Base-by-base conservation (phyloP, 2,113 vertebrate genomes). In the Tenebrosternarchus preto region DNA sequence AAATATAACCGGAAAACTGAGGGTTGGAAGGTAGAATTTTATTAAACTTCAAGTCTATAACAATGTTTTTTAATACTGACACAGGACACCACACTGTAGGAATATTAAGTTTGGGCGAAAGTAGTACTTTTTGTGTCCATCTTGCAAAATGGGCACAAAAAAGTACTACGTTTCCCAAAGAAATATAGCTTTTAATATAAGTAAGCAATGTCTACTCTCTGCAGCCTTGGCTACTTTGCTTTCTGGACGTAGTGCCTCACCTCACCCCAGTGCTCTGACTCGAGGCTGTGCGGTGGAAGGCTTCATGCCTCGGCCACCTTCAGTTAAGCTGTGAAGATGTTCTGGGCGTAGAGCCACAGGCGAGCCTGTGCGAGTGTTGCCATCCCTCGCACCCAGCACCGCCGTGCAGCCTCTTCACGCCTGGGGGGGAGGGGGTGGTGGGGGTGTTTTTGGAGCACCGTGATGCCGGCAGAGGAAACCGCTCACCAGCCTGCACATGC, bases 251-350 rank as follows among this genome's bases (percentile, higher is more conserved):
- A 74, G 67, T 68, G 36, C 55, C 43, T 53, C 16, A 2, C 36
- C 33, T 46, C 15, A 19, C 31, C 33, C 60, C 27, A 71, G 66
- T 68, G 78, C 78, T 39, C 31, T 78, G 70, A 69, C 75, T 70
- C 31, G 11, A 43, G 70, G 64, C 31, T 22, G 56, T 79, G 66
- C 70, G 56, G 67, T 79, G 77, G 73, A 76, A 24, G n/a, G 76
- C 64, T 84, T 82, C 69, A 71, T 82, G 76, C 71, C 63, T 82
- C 68, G 72, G 61, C 76, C 83, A 3, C 70, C 64, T 66, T 80
- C 73, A 57, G n/a, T 83, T 78, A 83, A 80, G 74, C 73, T 20
- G 83, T 81, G n/a, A 81, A 87, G 80, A 57, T 81, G n/a, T 81
- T 39, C 75, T 24, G n/a, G 12, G 50, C 46, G 24, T 20, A 29